Evolutionary conservation across 2,113 vertebrate species (phyloP).

Genomic region (Siniperca knerii): DNA sequence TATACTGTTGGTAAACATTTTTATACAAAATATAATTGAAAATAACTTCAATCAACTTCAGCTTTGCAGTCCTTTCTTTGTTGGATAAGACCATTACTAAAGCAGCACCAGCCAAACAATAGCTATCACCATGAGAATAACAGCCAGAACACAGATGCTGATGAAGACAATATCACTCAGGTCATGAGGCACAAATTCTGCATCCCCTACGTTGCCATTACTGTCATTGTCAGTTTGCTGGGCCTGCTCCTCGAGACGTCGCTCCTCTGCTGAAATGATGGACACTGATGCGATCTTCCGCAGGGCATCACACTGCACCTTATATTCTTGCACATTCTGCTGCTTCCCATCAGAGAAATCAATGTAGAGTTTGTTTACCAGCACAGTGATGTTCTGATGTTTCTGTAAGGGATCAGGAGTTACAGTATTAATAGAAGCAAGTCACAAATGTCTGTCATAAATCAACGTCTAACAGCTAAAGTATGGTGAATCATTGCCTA

Average conservation of each 20-base stretch:
- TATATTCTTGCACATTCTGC: constrained; percentile 91
- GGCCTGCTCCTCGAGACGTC: constrained; percentile 82
- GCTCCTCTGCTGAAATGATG: constrained; percentile 87
- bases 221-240: constrained; percentile 82
- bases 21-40: constrained; percentile 47
- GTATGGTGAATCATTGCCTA: neutral
- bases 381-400: constrained; percentile 89
- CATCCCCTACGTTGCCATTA: constrained; percentile 11
- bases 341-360: constrained; percentile 87
- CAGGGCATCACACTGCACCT: constrained; percentile 93
- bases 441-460: neutral
- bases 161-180: constrained; percentile 95
- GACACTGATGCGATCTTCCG: constrained; percentile 90
- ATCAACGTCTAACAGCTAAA: neutral
- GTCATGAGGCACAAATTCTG: constrained; percentile 85
- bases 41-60: neutral
- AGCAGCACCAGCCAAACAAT: constrained; percentile 94
- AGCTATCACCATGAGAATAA: constrained; percentile 95
- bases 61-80: constrained; percentile 5
- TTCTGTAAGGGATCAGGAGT: constrained; percentile 85
- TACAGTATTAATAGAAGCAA: neutral
- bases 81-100: constrained; percentile 65
- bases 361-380: constrained; percentile 94
- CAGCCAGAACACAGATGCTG: constrained; percentile 95
- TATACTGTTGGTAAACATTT: constrained; percentile 34